Conservation (phyloP, 2,888 invertebrate species). For the Mystacides longicornis region DNA sequence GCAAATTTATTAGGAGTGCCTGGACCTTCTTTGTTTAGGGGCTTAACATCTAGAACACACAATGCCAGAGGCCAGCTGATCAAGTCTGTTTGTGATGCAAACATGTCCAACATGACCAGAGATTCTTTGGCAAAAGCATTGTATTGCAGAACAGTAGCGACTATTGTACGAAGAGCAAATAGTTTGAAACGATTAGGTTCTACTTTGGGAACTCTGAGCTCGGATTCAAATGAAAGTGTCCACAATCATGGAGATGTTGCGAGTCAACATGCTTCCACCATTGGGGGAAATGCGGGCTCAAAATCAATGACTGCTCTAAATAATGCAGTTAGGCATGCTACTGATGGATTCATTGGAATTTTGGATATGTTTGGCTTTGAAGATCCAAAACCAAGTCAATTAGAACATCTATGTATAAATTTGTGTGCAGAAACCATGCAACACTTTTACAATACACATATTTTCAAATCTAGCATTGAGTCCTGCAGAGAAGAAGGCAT, state of each 20-base stretch:
- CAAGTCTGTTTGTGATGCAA: conserved; percentile 75
- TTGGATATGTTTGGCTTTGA: conserved; percentile 97
- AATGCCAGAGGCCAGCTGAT: conserved; percentile 71
- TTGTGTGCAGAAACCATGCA: conserved; percentile 96
- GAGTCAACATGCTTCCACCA: conserved; percentile 78
- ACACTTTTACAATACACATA: conserved; percentile 95
- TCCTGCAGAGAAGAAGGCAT: conserved; percentile 92
- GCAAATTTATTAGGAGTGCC: conserved; percentile 71
- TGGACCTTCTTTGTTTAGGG: conserved; percentile 66
- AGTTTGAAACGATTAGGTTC: conserved; percentile 81
- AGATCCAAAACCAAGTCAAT: conserved; percentile 80
- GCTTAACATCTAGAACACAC: conserved; percentile 75
- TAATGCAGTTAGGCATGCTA: conserved; percentile 87
- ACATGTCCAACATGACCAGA: conserved; percentile 80
- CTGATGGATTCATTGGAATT: conserved; percentile 92
- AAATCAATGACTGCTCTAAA: conserved; percentile 88
- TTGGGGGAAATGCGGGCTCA: conserved; percentile 73
- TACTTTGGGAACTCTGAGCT: conserved; percentile 77
- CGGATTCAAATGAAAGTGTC: conserved; percentile 87
- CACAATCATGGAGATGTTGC: conserved; percentile 80
- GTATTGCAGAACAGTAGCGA: conserved; percentile 90
- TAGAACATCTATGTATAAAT: conserved; percentile 93
- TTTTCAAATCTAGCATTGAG: conserved; percentile 89
- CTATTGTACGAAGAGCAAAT: conserved; percentile 88
- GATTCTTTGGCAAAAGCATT: conserved; percentile 87